Percentiles rank a stretch among this genome's conserved stretches.
Conservation (phyloP, 2,888 invertebrate species). For the Pinctada fucata region DNA sequence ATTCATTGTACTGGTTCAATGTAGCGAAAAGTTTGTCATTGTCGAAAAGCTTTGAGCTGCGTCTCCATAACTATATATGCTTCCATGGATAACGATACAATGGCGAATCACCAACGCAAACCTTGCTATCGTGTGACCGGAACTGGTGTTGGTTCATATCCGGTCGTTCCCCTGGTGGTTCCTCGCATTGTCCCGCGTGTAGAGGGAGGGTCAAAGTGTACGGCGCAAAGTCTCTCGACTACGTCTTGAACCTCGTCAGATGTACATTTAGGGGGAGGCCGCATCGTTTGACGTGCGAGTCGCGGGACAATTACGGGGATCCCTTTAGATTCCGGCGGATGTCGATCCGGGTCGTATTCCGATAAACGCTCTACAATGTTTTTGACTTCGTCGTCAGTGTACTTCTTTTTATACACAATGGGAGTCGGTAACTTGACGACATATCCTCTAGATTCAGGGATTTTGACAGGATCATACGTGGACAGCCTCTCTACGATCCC, state of each 20-base stretch:
- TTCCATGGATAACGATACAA: too few relatives aligned
- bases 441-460: conserved; percentile 56
- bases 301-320: conserved; percentile 47
- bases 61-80: too few relatives aligned
- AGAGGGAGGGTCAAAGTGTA: conserved; percentile 19
- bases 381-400: conserved; percentile 53
- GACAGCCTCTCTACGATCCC: conserved; percentile 47
- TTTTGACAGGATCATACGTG: conserved; percentile 54
- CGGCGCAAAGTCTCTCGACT: conserved; percentile 54
- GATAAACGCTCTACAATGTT: conserved; percentile 54
- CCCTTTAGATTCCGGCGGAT: conserved; percentile 54
- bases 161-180: not conserved
- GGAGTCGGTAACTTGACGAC: conserved; percentile 51
- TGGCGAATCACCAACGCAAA: too few relatives aligned
- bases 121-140: not conserved
- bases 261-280: conserved; percentile 51
- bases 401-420: conserved; percentile 58
- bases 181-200: not conserved
- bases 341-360: conserved; percentile 49
- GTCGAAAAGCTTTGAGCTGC: too few relatives aligned
- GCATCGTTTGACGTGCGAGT: conserved; percentile 55
- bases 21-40: too few relatives aligned
- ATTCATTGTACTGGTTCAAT: too few relatives aligned
- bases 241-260: conserved; percentile 61
- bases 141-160: not conserved